These are phyloP conservation scores for Chalcosyrphus nemorum DNA, from an alignment of 2,888 invertebrate species.

Conservation along the genomic window DNA sequence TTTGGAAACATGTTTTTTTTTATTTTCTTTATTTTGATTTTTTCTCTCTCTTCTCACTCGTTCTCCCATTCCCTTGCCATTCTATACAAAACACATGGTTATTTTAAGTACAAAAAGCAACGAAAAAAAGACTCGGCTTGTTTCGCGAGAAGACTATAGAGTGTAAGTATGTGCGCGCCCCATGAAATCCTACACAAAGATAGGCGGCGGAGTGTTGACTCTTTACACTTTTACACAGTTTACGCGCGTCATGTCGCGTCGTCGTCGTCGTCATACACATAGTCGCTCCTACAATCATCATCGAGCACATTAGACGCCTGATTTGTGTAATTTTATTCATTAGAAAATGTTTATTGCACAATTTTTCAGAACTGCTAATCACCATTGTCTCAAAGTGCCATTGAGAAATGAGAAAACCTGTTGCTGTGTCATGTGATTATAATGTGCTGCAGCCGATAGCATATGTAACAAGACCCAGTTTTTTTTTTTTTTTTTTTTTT, in stretches of 20 bases:
- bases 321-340: conserved; percentile 48
- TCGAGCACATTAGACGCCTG: conserved; percentile 26
- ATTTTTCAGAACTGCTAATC: conserved; percentile 55
- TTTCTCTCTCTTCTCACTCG: conserved; percentile 15
- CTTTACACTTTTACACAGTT: not conserved
- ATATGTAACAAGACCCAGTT: not conserved
- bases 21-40: not conserved
- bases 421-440: conserved; percentile 48
- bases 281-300: conserved; percentile 23
- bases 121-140: conserved; percentile 1
- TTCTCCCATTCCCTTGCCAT: conserved; percentile 51
- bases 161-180: conserved; percentile 4
- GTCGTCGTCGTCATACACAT: too few relatives aligned
- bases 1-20: conserved; percentile 57
- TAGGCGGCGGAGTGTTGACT: not conserved
- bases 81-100: conserved; percentile 67
- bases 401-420: conserved; percentile 49
- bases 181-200: conserved; percentile 25
- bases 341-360: conserved; percentile 46
- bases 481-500: not conserved
- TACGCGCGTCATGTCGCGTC: conserved; percentile 17
- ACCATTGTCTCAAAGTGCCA: conserved; percentile 47
- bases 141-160: conserved; percentile 21
- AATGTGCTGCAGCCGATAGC: conserved; percentile 1
- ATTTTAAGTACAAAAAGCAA: conserved; percentile 20